Evolutionary conservation across 1,140 invertebrate species (phyloP).

Genomic region (Bombus breviceps): DNA sequence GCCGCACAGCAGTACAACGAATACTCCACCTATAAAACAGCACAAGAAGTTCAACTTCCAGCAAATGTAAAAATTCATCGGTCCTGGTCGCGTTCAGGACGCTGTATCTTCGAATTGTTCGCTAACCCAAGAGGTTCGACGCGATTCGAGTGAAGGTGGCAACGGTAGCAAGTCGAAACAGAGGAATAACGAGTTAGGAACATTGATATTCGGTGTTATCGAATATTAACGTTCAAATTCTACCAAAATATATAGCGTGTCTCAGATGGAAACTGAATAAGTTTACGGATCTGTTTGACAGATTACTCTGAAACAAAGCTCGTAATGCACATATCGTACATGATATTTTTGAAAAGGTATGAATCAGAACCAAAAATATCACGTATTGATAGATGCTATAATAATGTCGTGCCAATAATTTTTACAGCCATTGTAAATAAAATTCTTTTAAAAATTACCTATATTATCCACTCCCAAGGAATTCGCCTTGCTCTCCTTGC

Average conservation of each 20-base stretch:
- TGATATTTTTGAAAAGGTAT: too few relatives aligned
- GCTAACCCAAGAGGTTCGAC: neutral
- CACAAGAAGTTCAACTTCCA: neutral
- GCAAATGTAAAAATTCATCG: slow-evolving; percentile 43
- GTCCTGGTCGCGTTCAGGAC: neutral
- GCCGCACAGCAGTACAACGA: slow-evolving; percentile 93
- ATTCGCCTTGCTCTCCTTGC: slow-evolving; percentile 89
- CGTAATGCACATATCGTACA: too few relatives aligned
- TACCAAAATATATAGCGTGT: neutral
- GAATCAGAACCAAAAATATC: too few relatives aligned
- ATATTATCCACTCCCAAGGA: slow-evolving; percentile 95
- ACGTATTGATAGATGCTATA: too few relatives aligned
- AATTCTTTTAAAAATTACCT: slow-evolving; percentile 77
- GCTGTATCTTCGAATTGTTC: neutral
- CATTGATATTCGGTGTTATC: neutral
- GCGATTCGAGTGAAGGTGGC: neutral
- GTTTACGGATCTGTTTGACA: too few relatives aligned
- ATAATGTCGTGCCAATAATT: too few relatives aligned
- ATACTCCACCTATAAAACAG: slow-evolving; percentile 89
- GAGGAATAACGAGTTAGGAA: neutral
- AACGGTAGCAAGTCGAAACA: neutral
- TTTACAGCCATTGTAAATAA: neutral
- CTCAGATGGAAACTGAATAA: neutral
- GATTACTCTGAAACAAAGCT: too few relatives aligned
- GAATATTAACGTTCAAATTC: neutral